These are phyloP conservation scores for Lasioglossum baleicum DNA, from an alignment of 1,140 invertebrate genomes.

Conservation along the genomic window DNA sequence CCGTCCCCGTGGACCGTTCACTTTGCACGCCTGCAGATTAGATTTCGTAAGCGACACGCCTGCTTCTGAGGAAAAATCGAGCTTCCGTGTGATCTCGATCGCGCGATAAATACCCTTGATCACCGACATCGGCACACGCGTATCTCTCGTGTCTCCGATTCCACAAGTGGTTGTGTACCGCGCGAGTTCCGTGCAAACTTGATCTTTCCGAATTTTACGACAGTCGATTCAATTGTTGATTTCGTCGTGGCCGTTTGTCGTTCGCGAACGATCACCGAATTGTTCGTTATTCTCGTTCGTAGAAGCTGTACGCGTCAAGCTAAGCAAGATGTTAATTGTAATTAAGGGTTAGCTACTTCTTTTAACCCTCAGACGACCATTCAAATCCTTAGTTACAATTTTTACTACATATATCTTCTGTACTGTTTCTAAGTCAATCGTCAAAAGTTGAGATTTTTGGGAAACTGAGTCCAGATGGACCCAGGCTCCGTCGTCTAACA, in stretches of 20 bases:
- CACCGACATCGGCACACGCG: constrained; percentile 27
- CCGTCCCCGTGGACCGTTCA: background rate
- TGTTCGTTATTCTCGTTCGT: background rate
- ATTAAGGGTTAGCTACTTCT: background rate
- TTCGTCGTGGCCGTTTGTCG: background rate
- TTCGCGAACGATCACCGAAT: background rate
- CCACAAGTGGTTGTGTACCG: constrained; percentile 74
- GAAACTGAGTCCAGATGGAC: too few species aligned
- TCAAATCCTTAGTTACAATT: background rate
- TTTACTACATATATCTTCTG: too few species aligned
- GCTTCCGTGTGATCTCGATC: background rate
- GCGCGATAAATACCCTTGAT: constrained; percentile 16
- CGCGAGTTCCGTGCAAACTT: constrained; percentile 2
- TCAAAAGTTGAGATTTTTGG: too few species aligned
- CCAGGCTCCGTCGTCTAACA: too few species aligned
- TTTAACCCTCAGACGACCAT: background rate
- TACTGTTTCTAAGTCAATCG: too few species aligned
- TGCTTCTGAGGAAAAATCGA: background rate
- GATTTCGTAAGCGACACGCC: background rate
- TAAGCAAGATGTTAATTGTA: background rate
- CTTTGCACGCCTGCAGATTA: too few species aligned
- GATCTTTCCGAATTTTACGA: constrained; percentile 24
- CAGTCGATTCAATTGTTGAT: background rate
- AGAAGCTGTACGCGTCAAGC: too few species aligned
- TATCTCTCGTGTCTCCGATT: constrained; percentile 54